These are phyloP conservation scores for Cataglyphis albicans DNA, from an alignment of 2,888 invertebrate genomes.

Conservation along the genomic window DNA sequence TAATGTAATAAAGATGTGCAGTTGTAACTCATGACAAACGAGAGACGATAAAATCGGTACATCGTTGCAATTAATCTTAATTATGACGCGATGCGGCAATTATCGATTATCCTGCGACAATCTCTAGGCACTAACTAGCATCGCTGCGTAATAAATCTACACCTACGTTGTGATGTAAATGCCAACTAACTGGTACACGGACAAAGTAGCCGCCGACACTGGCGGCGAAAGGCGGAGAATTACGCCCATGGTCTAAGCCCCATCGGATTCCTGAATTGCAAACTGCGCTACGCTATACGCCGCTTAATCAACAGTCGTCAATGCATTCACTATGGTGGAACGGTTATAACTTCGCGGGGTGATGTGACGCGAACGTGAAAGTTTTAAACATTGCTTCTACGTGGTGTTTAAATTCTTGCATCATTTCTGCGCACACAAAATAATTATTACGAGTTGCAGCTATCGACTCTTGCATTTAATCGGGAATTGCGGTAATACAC, in stretches of 20 bases:
- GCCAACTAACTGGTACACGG: conserved; percentile 28
- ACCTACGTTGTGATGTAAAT: conserved; percentile 40
- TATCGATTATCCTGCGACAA: conserved; percentile 62
- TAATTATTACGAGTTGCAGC: neutral
- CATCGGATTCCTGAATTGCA: conserved; percentile 68
- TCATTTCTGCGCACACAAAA: neutral
- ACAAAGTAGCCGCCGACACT: conserved; percentile 37
- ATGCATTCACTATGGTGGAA: conserved; percentile 55
- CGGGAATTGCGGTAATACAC: neutral
- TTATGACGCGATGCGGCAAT: conserved; percentile 46
- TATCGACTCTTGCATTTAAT: neutral
- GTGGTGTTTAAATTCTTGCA: neutral
- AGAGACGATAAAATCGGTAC: conserved; percentile 26
- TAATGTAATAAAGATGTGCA: conserved; percentile 32
- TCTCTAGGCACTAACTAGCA: conserved; percentile 41
- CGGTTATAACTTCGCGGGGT: conserved; percentile 31
- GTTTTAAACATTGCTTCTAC: neutral
- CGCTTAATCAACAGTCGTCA: conserved; percentile 62
- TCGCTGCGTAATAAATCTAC: conserved; percentile 49
- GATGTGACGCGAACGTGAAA: conserved; percentile 1
- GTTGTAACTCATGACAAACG: conserved; percentile 22
- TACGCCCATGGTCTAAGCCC: conserved; percentile 36
- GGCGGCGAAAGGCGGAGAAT: conserved; percentile 49
- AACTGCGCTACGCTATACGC: conserved; percentile 42
- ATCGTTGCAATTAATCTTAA: conserved; percentile 51